phyloP scores from a whole-genome alignment of 1,140 invertebrate genomes.

The Drosophila subobscura region DNA sequence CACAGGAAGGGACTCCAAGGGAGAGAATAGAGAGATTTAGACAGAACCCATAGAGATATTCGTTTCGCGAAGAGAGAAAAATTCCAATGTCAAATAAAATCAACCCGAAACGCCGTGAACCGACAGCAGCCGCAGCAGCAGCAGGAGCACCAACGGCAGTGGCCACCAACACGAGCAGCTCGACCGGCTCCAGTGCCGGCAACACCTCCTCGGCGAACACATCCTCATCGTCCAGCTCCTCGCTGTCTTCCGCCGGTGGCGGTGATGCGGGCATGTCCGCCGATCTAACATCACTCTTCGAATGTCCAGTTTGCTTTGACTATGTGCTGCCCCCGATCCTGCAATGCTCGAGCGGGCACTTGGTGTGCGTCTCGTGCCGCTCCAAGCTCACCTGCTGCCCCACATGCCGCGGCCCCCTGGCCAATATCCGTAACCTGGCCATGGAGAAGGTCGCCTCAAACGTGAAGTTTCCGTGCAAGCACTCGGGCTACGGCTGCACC shows the following conservation, averaged over 20 bases:
- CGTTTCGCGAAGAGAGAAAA: slow-evolving; percentile 36
- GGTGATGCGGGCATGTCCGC: slow-evolving; percentile 87
- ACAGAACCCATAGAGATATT: slow-evolving; percentile 32
- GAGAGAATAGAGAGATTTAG: slow-evolving; percentile 24
- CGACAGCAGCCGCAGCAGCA: slow-evolving; percentile 73
- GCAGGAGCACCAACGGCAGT: slow-evolving; percentile 62
- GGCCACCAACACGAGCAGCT: slow-evolving; percentile 72
- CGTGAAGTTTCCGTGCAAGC: slow-evolving; percentile 99
- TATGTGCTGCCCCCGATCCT: slow-evolving; percentile 98
- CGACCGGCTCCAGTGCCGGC: slow-evolving; percentile 68
- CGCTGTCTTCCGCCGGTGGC: slow-evolving; percentile 80
- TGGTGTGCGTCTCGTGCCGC: slow-evolving; percentile 97
- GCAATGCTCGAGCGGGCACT: slow-evolving; percentile 94
- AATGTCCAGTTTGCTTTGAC: slow-evolving; percentile 99
- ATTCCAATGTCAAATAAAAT: slow-evolving; percentile 83
- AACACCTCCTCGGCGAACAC: slow-evolving; percentile 80
- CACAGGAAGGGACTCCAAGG: slow-evolving; percentile 14
- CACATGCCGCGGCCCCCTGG: slow-evolving; percentile 97
- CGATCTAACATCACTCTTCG: slow-evolving; percentile 97
- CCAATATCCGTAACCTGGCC: slow-evolving; percentile 98
- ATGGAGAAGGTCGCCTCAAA: slow-evolving; percentile 99
- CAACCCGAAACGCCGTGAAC: slow-evolving; percentile 82
- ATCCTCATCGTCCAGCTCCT: slow-evolving; percentile 83
- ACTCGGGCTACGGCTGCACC: slow-evolving; percentile 97
- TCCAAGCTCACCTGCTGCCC: slow-evolving; percentile 98